Conservation (phyloP, 2,888 invertebrate species). For the Euphydryas editha region DNA sequence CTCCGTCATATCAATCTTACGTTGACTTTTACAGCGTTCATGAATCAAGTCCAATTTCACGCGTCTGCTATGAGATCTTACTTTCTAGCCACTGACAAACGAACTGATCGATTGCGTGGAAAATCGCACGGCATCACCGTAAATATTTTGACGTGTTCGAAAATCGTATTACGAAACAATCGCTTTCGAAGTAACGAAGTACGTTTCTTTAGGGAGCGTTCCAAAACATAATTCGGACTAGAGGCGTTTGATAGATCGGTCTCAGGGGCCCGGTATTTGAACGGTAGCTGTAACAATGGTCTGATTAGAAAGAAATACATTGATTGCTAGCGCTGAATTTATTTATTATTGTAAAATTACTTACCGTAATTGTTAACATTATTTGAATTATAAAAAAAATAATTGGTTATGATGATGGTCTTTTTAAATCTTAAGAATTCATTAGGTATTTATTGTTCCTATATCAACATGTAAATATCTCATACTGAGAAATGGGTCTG, state of each 20-base stretch:
- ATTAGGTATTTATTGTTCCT: too few relatives aligned
- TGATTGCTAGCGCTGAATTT: slow-evolving; percentile 15
- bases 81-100: slow-evolving; percentile 53
- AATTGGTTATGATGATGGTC: not conserved
- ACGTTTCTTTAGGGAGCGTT: slow-evolving; percentile 60
- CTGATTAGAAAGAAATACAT: slow-evolving; percentile 35
- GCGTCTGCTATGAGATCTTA: slow-evolving; percentile 62
- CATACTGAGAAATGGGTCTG: too few relatives aligned
- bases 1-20: slow-evolving; percentile 47
- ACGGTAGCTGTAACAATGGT: slow-evolving; percentile 60
- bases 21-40: slow-evolving; percentile 53
- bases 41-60: slow-evolving; percentile 76
- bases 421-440: not conserved
- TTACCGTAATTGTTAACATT: not conserved
- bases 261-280: slow-evolving; percentile 62
- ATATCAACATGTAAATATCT: too few relatives aligned
- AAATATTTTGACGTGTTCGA: slow-evolving; percentile 79
- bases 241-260: slow-evolving; percentile 77
- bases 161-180: slow-evolving; percentile 79
- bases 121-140: slow-evolving; percentile 73
- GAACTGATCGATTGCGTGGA: slow-evolving; percentile 74
- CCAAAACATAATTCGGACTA: slow-evolving; percentile 66
- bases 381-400: not conserved
- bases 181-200: slow-evolving; percentile 61
- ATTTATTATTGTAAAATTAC: slow-evolving; percentile 12